Evolutionary conservation across 2,888 invertebrate species (phyloP).

Genomic region (Drosophila atripex): DNA sequence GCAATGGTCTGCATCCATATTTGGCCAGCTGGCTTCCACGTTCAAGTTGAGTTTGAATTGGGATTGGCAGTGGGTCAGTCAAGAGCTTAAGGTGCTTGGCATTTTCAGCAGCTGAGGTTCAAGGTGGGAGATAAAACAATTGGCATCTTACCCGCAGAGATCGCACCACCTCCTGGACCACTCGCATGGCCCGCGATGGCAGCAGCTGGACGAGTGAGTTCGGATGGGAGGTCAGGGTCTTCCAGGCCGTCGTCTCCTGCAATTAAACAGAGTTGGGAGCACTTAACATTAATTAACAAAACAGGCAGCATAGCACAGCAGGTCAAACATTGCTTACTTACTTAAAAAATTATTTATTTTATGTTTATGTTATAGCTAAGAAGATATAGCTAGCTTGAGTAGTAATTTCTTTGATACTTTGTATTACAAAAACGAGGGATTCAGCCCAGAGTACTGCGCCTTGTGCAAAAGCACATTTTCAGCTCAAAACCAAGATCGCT

Average conservation of each 20-base stretch:
- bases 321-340: constrained; percentile 1
- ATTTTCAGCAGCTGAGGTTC: constrained; percentile 24
- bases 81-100: constrained; percentile 25
- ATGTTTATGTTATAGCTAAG: neutral
- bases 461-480: constrained; percentile 50
- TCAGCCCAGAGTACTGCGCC: constrained; percentile 27
- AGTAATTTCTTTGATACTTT: too few species aligned
- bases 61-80: constrained; percentile 3
- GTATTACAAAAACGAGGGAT: neutral
- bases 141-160: constrained; percentile 81
- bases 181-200: constrained; percentile 84
- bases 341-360: neutral
- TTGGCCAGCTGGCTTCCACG: constrained; percentile 39
- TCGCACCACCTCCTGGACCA: constrained; percentile 84
- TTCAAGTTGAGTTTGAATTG: constrained; percentile 50
- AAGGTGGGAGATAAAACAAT: constrained; percentile 40
- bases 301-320: constrained; percentile 36
- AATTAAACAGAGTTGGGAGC: constrained; percentile 50
- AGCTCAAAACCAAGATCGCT: constrained; percentile 57
- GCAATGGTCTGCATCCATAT: constrained; percentile 41
- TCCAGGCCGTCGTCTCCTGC: constrained; percentile 84
- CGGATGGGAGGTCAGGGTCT: constrained; percentile 83
- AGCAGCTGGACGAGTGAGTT: constrained; percentile 83
- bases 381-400: neutral
- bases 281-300: constrained; percentile 50